Conservation (phyloP, 2,888 invertebrate species). For the Aelia acuminata region DNA sequence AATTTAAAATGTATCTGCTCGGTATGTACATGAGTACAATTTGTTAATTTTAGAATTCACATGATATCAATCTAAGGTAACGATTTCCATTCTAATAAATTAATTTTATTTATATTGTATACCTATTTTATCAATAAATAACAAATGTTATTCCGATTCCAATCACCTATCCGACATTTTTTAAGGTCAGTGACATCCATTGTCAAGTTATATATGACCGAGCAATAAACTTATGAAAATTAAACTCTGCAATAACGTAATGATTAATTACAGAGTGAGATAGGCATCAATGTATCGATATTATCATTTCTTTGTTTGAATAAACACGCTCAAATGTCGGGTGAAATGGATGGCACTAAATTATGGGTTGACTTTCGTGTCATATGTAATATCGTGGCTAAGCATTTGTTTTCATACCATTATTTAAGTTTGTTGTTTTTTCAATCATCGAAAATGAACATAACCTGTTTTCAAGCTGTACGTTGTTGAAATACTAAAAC, state of each 20-base stretch:
- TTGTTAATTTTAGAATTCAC: too few relatives aligned
- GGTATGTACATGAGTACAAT: too few relatives aligned
- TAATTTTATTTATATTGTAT: too few relatives aligned
- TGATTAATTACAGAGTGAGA: background rate
- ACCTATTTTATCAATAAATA: too few relatives aligned
- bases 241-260: background rate
- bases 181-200: background rate
- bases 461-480: too few relatives aligned
- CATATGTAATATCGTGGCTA: background rate
- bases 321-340: constrained; percentile 3
- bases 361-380: background rate
- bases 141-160: too few relatives aligned
- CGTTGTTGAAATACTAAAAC: too few relatives aligned
- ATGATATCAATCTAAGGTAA: too few relatives aligned
- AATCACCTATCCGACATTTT: background rate
- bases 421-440: background rate
- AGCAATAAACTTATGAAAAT: background rate
- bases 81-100: too few relatives aligned
- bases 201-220: background rate
- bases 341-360: background rate
- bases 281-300: background rate
- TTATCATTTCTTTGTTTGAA: background rate
- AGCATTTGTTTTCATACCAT: background rate
- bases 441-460: too few relatives aligned
- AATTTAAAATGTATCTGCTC: too few relatives aligned